Conservation (phyloP, 1,140 invertebrate genomes). For the Reticulitermes speratus region DNA sequence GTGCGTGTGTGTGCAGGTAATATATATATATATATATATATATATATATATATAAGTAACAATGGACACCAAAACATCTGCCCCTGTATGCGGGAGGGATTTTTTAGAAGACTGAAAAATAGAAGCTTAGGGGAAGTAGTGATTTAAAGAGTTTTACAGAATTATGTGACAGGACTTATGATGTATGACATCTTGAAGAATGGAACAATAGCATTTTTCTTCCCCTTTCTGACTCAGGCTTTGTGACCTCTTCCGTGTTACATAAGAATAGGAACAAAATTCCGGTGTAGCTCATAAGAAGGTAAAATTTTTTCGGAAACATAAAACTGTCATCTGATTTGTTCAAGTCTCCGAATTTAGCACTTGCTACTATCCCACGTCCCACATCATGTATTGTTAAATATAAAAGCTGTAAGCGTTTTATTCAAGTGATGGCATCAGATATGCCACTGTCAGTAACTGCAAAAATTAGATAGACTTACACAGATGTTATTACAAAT, state of each 20-base stretch:
- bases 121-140: not conserved
- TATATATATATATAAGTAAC: not conserved
- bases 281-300: not conserved
- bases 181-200: not conserved
- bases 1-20: no score
- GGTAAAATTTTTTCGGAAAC: not conserved
- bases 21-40: no score
- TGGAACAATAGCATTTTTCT: not conserved
- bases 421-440: not conserved
- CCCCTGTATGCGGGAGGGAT: not conserved
- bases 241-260: not conserved
- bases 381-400: not conserved
- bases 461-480: no score
- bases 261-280: not conserved
- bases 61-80: not conserved
- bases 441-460: not conserved
- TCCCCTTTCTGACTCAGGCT: not conserved
- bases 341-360: not conserved
- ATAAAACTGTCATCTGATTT: conserved; percentile 5
- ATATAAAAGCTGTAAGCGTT: not conserved
- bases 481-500: not conserved
- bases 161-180: not conserved
- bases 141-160: not conserved
- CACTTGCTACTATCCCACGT: not conserved
- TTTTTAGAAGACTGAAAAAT: not conserved